Evolutionary conservation across 92 coral and sea anemone species (phyloP).

Genomic region (Actinostola sp.): DNA sequence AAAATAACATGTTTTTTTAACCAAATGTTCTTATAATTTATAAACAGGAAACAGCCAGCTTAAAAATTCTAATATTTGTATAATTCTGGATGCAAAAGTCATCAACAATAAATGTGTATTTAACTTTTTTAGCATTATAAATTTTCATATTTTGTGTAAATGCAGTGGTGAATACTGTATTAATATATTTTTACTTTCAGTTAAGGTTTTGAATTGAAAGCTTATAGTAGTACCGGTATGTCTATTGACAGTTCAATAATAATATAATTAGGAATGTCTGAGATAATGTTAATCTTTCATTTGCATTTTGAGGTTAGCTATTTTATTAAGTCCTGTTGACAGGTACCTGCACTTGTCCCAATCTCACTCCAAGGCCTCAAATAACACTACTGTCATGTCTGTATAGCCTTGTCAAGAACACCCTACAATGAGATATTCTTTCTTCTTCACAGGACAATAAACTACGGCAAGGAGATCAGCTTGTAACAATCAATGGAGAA

Average conservation of each 20-base stretch:
- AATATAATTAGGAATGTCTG: not conserved
- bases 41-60: too few relatives aligned
- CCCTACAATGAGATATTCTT: not conserved
- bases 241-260: not conserved
- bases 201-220: not conserved
- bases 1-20: too few relatives aligned
- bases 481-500: constrained; percentile 86
- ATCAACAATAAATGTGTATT: too few relatives aligned
- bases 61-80: too few relatives aligned
- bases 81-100: too few relatives aligned
- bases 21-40: too few relatives aligned
- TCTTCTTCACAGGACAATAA: constrained; percentile 57
- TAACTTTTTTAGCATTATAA: too few relatives aligned
- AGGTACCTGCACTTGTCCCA: constrained; percentile 20
- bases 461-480: constrained; percentile 83
- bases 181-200: not conserved
- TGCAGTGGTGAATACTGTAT: too few relatives aligned
- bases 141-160: too few relatives aligned
- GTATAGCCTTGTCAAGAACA: not conserved
- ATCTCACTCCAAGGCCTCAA: not conserved
- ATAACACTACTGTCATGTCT: too few relatives aligned
- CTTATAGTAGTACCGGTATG: constrained; percentile 1
- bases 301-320: constrained; percentile 30
- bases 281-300: not conserved
- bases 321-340: not conserved